These are phyloP conservation scores for Hyperopisus bebe DNA, from an alignment of 2,113 vertebrate genomes.

Conservation along the genomic window DNA sequence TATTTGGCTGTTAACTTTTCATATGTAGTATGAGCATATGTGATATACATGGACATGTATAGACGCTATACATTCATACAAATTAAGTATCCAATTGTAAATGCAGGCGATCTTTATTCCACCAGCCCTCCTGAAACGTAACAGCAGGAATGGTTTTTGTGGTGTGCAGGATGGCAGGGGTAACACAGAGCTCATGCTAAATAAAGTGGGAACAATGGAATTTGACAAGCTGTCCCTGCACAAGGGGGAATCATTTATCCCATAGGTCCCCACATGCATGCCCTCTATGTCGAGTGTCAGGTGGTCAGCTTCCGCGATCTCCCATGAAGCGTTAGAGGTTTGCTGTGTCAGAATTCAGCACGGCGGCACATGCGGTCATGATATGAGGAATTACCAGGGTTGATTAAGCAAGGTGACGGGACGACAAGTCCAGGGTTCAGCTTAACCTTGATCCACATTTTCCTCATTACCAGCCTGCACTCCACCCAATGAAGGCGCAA, in stretches of 20 bases:
- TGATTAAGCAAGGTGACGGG: slow-evolving; percentile 52
- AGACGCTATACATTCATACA: not conserved
- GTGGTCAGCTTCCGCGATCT: not conserved
- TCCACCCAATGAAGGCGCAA: slow-evolving; percentile 53
- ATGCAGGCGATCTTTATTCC: not conserved
- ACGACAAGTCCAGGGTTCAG: slow-evolving; percentile 41
- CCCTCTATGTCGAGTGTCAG: not conserved
- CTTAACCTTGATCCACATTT: slow-evolving; percentile 40
- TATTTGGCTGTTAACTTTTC: not conserved
- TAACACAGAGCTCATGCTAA: not conserved
- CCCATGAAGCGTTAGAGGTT: not conserved
- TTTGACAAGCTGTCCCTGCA: not conserved
- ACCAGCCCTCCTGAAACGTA: not conserved
- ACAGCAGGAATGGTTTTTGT: not conserved
- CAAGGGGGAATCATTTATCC: not conserved
- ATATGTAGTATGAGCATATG: not conserved
- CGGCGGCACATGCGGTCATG: not conserved
- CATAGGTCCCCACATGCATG: not conserved
- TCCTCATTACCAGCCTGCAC: slow-evolving; percentile 31
- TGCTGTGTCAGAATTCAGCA: not conserved
- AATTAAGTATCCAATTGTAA: not conserved
- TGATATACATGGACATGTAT: not conserved
- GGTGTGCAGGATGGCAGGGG: not conserved
- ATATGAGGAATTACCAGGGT: slow-evolving; percentile 28
- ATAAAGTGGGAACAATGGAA: not conserved